phyloP scores from a whole-genome alignment of 2,888 invertebrate species.

The Bimastos eiseni region DNA sequence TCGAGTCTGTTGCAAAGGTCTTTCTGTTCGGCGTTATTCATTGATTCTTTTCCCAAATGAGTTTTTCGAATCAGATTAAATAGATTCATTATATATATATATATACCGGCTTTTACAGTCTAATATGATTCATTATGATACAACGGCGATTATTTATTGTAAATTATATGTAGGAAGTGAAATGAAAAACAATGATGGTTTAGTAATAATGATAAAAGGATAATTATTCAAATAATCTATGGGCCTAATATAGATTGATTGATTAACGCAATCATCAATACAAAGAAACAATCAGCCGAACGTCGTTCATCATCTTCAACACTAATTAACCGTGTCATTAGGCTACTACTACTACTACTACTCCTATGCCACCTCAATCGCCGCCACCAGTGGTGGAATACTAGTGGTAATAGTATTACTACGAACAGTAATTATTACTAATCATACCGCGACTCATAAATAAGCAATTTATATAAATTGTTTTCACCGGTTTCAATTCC shows the following conservation, averaged over 20 bases:
- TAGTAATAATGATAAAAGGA: neutral
- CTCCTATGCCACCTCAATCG: too few relatives aligned
- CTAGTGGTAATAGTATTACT: too few relatives aligned
- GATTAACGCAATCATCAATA: neutral
- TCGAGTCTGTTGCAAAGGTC: too few relatives aligned
- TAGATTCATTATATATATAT: too few relatives aligned
- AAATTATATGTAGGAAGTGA: neutral
- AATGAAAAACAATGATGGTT: neutral
- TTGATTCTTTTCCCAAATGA: neutral
- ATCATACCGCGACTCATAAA: too few relatives aligned
- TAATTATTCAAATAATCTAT: neutral
- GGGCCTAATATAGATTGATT: too few relatives aligned
- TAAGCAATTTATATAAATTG: too few relatives aligned
- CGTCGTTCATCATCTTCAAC: neutral
- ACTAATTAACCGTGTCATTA: neutral
- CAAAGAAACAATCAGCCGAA: neutral
- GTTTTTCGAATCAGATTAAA: too few relatives aligned
- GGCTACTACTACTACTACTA: neutral
- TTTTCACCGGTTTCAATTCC: too few relatives aligned
- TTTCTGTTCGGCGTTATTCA: neutral
- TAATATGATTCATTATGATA: neutral
- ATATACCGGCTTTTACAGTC: too few relatives aligned
- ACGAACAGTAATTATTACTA: too few relatives aligned
- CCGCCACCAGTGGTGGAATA: too few relatives aligned
- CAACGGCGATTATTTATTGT: neutral